Evolutionary conservation across 2,797 vertebrate genomes (phyloP).

Genomic region (Macrochelys suwanniensis): DNA sequence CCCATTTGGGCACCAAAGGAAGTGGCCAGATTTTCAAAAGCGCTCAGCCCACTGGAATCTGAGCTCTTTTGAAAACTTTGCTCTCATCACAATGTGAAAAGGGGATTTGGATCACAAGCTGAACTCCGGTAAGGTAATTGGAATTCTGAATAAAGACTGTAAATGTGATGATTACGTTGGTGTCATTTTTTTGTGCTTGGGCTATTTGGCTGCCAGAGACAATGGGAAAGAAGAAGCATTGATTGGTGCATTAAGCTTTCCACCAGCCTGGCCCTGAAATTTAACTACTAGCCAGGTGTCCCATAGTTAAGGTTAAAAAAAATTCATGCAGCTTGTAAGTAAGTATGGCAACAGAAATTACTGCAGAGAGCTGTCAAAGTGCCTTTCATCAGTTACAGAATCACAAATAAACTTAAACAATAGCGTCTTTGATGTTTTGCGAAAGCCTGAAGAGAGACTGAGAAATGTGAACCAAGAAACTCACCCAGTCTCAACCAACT

Average conservation of each 20-base stretch:
- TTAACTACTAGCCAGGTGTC: conserved; percentile 36
- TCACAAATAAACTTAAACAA: conserved; percentile 57
- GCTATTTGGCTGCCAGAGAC: neutral
- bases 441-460: conserved; percentile 40
- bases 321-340: conserved; percentile 54
- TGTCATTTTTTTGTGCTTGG: neutral
- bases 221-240: neutral
- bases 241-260: conserved; percentile 28
- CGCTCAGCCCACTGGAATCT: neutral
- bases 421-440: conserved; percentile 54
- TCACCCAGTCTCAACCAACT: conserved; percentile 48
- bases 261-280: conserved; percentile 36
- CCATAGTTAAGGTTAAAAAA: conserved; percentile 28
- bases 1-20: neutral
- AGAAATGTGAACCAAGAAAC: conserved; percentile 46
- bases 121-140: neutral
- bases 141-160: neutral
- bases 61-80: neutral
- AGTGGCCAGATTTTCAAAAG: neutral
- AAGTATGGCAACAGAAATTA: conserved; percentile 50
- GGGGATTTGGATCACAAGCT: neutral
- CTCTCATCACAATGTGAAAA: neutral
- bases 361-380: neutral
- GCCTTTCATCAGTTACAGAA: conserved; percentile 43
- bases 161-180: neutral